Percentiles rank a stretch among this genome's conserved stretches.
phyloP scores from a whole-genome alignment of 2,888 invertebrate species.

The Phaedon cochleariae region DNA sequence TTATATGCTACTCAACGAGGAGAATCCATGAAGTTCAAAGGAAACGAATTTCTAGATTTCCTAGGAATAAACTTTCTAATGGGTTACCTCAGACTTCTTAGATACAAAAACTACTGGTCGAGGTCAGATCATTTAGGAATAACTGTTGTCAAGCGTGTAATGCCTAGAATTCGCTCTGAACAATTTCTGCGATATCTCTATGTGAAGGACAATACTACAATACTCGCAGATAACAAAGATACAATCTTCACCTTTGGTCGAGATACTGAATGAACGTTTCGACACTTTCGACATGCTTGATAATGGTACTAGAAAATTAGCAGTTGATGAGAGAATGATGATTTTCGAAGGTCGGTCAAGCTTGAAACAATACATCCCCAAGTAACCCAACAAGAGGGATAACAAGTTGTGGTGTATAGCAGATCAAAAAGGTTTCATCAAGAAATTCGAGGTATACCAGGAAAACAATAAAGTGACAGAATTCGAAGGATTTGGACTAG shows the following conservation, averaged over 20 bases:
- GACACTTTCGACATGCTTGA: neutral
- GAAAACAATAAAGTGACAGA: constrained; percentile 11
- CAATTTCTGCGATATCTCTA: constrained; percentile 24
- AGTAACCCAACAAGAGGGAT: constrained; percentile 10
- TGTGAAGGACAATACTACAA: constrained; percentile 28
- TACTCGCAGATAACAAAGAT: constrained; percentile 23
- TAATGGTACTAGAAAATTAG: constrained; percentile 24
- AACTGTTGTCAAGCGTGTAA: constrained; percentile 3
- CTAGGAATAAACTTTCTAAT: constrained; percentile 21
- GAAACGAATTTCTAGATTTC: constrained; percentile 18
- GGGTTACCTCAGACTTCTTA: constrained; percentile 16
- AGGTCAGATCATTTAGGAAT: constrained; percentile 16
- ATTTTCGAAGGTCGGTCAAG: constrained; percentile 35
- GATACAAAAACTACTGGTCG: constrained; percentile 21
- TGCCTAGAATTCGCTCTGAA: constrained; percentile 22
- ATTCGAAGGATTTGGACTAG: constrained; percentile 6
- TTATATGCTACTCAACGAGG: constrained; percentile 22
- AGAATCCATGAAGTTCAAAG: constrained; percentile 19
- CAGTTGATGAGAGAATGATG: constrained; percentile 36
- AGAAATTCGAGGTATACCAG: constrained; percentile 16
- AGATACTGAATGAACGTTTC: constrained; percentile 22
- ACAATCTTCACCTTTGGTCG: constrained; percentile 23
- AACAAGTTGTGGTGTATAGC: constrained; percentile 13
- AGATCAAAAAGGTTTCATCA: constrained; percentile 13
- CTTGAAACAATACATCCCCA: constrained; percentile 32